These are phyloP conservation scores for Lordiphosa mommai DNA, from an alignment of 1,140 invertebrate species.

Conservation along the genomic window DNA sequence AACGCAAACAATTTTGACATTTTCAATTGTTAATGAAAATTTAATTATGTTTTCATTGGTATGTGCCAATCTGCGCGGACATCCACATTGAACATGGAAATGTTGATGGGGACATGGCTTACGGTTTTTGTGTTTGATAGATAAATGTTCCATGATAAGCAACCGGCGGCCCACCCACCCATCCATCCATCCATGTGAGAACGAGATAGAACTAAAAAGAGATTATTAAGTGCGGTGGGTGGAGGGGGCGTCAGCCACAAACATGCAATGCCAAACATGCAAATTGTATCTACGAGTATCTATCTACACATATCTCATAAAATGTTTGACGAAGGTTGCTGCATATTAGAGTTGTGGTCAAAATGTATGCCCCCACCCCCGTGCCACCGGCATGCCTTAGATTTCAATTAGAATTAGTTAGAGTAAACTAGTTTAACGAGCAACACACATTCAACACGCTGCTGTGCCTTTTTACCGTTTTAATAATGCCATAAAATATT, in stretches of 20 bases:
- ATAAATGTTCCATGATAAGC: conserved; percentile 39
- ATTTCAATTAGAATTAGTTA: conserved; percentile 10
- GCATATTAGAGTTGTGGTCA: conserved; percentile 8
- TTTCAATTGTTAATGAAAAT: conserved; percentile 76
- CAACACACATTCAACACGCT: too few species aligned
- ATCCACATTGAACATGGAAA: neutral
- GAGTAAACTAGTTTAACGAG: too few species aligned
- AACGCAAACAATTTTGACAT: conserved; percentile 59
- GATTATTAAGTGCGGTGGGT: conserved; percentile 22
- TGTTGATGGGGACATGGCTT: too few species aligned
- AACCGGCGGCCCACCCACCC: too few species aligned
- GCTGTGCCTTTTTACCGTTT: too few species aligned
- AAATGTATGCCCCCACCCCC: too few species aligned
- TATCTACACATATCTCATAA: conserved; percentile 10
- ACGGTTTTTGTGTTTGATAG: neutral
- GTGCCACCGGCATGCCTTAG: conserved; percentile 13
- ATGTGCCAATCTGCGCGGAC: conserved; percentile 11
- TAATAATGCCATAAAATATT: too few species aligned
- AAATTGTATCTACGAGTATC: conserved; percentile 31
- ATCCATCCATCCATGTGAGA: conserved; percentile 12
- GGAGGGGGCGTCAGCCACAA: conserved; percentile 12
- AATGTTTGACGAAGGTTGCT: conserved; percentile 45
- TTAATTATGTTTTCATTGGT: conserved; percentile 67
- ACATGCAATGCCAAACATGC: conserved; percentile 50
- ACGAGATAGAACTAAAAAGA: conserved; percentile 14